A percentile compares a stretch with the other conserved stretches of the same genome.
These are phyloP conservation scores for Pipistrellus pygmaeus DNA, from an alignment of 2,797 vertebrate genomes.

Conservation along the genomic window DNA sequence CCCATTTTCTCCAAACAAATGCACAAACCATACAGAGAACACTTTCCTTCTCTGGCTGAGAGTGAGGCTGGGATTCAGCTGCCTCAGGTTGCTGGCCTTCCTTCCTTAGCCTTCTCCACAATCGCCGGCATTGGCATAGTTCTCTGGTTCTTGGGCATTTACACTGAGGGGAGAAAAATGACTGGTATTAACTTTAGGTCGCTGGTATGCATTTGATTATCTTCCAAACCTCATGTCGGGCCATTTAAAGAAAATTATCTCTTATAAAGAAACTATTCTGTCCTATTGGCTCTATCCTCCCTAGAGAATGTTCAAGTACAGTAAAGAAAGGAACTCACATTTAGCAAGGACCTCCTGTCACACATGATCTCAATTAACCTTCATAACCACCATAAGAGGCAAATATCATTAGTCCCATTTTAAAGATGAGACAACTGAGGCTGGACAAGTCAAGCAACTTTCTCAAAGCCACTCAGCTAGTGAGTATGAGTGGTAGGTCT, in stretches of 20 bases:
- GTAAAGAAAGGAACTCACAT: not conserved
- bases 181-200: constrained; percentile 29
- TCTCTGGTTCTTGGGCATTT: constrained; percentile 9
- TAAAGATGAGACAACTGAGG: constrained; percentile 1
- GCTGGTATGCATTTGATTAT: constrained; percentile 21
- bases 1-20: constrained; percentile 27
- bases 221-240: constrained; percentile 5
- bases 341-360: not conserved
- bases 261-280: not conserved
- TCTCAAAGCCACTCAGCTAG: not conserved
- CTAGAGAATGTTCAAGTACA: not conserved
- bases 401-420: constrained; percentile 25
- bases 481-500: not conserved
- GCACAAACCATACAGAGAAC: not conserved
- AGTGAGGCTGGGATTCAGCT: not conserved
- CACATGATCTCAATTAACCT: not conserved
- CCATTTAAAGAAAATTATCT: constrained; percentile 56
- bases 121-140: constrained; percentile 21
- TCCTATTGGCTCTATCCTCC: not conserved
- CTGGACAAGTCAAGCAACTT: constrained; percentile 27
- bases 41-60: constrained; percentile 71
- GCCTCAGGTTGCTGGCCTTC: not conserved
- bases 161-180: constrained; percentile 58
- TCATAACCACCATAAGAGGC: not conserved
- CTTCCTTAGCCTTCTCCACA: constrained; percentile 50